phyloP scores from a whole-genome alignment of 2,113 vertebrate genomes.

The Brachypteracias leptosomus region DNA sequence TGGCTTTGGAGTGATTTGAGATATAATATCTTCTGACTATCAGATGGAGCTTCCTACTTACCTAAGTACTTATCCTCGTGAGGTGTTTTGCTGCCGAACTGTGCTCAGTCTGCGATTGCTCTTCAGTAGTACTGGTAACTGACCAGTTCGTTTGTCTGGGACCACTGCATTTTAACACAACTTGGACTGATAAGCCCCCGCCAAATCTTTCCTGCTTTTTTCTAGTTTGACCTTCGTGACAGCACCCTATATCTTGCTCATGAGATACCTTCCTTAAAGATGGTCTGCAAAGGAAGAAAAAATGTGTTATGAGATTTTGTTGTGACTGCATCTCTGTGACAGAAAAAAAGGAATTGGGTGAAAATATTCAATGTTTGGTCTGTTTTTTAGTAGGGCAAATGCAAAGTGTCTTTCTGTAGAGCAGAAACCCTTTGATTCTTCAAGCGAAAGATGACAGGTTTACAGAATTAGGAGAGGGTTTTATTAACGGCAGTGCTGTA shows the following conservation, averaged over 20 bases:
- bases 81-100: background rate
- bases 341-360: background rate
- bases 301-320: background rate
- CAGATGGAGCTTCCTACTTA: background rate
- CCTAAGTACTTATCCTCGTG: background rate
- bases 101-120: background rate
- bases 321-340: slow-evolving; percentile 2
- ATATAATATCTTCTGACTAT: background rate
- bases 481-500: slow-evolving; percentile 38
- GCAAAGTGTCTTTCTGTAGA: slow-evolving; percentile 34
- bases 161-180: background rate
- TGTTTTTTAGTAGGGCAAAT: slow-evolving; percentile 38
- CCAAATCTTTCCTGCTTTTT: background rate
- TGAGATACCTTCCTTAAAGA: background rate
- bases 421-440: slow-evolving; percentile 49
- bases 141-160: background rate
- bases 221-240: background rate
- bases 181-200: background rate
- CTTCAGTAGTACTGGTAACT: background rate
- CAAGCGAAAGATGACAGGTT: background rate
- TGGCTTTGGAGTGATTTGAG: background rate
- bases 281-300: background rate
- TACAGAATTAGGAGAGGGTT: slow-evolving; percentile 41
- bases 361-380: slow-evolving; percentile 22
- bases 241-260: background rate